phyloP scores from a whole-genome alignment of 1,140 invertebrate genomes.

The Colletes gigas region DNA sequence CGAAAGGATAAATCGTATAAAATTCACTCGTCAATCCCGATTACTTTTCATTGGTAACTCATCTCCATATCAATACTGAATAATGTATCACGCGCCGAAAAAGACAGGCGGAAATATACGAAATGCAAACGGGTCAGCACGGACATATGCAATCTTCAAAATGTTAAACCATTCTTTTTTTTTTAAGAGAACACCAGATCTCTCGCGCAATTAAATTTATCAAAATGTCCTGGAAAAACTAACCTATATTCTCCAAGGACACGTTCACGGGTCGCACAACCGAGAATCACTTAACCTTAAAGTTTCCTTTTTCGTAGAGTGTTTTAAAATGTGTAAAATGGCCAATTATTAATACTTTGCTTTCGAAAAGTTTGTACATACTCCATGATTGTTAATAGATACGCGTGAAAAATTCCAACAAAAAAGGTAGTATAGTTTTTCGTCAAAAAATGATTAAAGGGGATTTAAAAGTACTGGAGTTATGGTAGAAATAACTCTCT shows the following conservation, averaged over 20 bases:
- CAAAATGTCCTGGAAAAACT: neutral
- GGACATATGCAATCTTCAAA: neutral
- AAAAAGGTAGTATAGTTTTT: too few relatives aligned
- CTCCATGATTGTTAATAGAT: too few relatives aligned
- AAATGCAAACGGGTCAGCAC: neutral
- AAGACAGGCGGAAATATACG: neutral
- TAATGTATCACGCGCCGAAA: neutral
- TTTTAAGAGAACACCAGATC: neutral
- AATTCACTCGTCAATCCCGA: conserved; percentile 5
- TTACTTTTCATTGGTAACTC: conserved; percentile 1
- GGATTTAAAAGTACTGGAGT: too few relatives aligned
- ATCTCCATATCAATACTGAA: conserved; percentile 6
- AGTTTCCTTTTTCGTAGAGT: too few relatives aligned
- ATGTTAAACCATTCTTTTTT: neutral
- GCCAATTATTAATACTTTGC: too few relatives aligned
- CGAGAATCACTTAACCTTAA: too few relatives aligned
- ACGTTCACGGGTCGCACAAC: too few relatives aligned
- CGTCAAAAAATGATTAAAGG: too few relatives aligned
- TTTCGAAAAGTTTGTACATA: too few relatives aligned
- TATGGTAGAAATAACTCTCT: too few relatives aligned
- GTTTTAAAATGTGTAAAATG: too few relatives aligned
- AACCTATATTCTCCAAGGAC: neutral
- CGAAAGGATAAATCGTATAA: conserved; percentile 21
- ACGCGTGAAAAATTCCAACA: too few relatives aligned
- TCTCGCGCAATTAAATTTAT: neutral